Conservation (phyloP, 1,140 invertebrate genomes). For the Pseudomyrmex sp. region DNA sequence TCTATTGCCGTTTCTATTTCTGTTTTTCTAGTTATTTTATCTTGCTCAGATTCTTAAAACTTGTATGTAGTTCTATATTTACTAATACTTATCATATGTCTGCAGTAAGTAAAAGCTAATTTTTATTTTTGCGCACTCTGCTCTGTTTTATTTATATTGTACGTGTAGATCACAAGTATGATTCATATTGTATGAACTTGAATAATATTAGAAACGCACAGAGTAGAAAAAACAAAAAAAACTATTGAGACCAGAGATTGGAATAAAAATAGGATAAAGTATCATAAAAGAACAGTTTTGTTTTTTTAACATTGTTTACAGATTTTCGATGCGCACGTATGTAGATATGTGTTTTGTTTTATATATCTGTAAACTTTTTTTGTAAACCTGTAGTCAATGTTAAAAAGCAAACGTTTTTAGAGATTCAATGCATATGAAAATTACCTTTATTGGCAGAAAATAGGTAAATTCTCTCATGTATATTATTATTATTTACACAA, state of each 20-base stretch:
- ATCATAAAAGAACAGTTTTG: slow-evolving; percentile 3
- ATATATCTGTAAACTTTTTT: background rate
- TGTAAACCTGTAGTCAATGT: slow-evolving; percentile 1
- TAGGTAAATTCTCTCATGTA: slow-evolving; percentile 26
- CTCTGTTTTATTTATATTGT: background rate
- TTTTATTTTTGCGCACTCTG: background rate
- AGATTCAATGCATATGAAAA: slow-evolving; percentile 38
- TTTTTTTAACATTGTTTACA: background rate
- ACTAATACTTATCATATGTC: no score
- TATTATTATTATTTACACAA: slow-evolving; percentile 45
- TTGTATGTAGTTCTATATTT: background rate
- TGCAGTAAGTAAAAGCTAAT: no score
- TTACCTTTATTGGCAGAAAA: slow-evolving; percentile 56
- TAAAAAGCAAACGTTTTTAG: background rate
- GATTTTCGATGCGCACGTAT: background rate
- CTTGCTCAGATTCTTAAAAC: background rate
- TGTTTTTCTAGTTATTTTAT: background rate
- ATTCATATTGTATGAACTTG: background rate
- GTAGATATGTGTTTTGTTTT: background rate
- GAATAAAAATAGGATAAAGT: background rate
- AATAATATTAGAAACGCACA: background rate
- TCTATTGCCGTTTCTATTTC: background rate
- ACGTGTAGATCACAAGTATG: background rate
- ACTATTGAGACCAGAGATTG: background rate
- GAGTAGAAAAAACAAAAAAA: no score